Base-by-base conservation (phyloP, 1,140 invertebrate species). In the Diachasma alloeum region DNA sequence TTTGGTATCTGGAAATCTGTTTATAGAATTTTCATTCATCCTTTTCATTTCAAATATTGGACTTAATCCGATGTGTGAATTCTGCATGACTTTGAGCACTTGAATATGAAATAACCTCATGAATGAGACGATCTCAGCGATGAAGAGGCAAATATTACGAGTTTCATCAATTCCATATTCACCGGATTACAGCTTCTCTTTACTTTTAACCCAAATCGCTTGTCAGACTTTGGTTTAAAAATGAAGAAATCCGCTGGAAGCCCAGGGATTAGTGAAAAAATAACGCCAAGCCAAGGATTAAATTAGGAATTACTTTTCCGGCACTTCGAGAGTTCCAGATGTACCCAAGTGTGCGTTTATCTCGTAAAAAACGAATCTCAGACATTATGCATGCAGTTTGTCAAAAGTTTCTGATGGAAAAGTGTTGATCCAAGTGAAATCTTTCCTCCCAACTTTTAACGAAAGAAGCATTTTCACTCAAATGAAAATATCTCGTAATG, bases 111-210 rank as follows among this genome's bases (percentile, higher is more conserved):
- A 63, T 26, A 11, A 9, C 19, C 2, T 11, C 24, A 15, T 63
- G 48, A 70, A 56, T 17, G 8, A 59, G 19, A 31, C 8, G 1
- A 26, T 8, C 15, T 6, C 15, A 26, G 19, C 2, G 13, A 31
- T 15, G 24, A 63, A 10, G 24, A 63, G 22, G 1, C 2, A 53
- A 53, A 53, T 31, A 42, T 36, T 19, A 5, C 10, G 11, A 85
- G 82, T 83, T 86, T 88, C 83, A 87, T 87, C 86, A 88, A 88
- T 88, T 84, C 83, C 86, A 87, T 87, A 87, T 88, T 85, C 81
- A 79, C 75, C 81, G 88, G 88, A 88, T 89, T 89, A 89, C 84
- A 85, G 80, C 79, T 80, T 83, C 84, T 84, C 59, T 85, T 86
- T 85, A 86, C 86, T 85, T 83, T 87, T 84, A 82, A 85, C 78